phyloP scores from a whole-genome alignment of 2,113 vertebrate genomes.

The Chaetorhynchus papuensis region DNA sequence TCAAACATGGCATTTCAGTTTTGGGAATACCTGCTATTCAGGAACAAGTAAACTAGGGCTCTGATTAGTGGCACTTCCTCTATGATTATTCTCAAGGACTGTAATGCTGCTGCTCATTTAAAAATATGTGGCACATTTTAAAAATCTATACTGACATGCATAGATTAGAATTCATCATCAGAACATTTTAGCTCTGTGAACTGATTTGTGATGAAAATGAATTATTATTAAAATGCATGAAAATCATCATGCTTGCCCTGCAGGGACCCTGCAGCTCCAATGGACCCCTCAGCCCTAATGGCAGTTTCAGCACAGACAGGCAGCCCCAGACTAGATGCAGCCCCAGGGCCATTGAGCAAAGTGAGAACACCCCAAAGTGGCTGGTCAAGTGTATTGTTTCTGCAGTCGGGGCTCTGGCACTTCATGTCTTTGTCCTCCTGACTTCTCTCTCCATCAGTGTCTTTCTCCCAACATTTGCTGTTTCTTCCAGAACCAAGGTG shows the following conservation, averaged over 20 bases:
- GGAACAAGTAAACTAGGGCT: neutral
- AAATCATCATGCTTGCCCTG: neutral
- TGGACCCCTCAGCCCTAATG: accelerated
- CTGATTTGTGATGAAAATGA: neutral
- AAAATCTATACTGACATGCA: neutral
- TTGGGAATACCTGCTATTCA: neutral
- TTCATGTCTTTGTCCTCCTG: neutral
- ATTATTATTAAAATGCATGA: neutral
- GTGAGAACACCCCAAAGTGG: accelerated
- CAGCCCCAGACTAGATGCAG: neutral
- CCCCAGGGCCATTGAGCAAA: accelerated
- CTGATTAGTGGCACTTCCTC: neutral
- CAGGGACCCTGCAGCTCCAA: neutral
- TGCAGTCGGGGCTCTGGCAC: neutral
- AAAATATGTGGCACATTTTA: neutral
- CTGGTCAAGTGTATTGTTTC: neutral
- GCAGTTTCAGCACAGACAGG: neutral
- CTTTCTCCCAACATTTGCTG: neutral
- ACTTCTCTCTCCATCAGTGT: neutral
- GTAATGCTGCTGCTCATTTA: neutral
- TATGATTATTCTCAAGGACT: neutral
- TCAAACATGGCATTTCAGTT: neutral
- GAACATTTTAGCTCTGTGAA: neutral
- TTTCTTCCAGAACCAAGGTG: neutral
- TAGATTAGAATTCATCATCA: neutral